Evolutionary conservation across 2,113 vertebrate genomes (phyloP).

Genomic region (Fregata magnificens): DNA sequence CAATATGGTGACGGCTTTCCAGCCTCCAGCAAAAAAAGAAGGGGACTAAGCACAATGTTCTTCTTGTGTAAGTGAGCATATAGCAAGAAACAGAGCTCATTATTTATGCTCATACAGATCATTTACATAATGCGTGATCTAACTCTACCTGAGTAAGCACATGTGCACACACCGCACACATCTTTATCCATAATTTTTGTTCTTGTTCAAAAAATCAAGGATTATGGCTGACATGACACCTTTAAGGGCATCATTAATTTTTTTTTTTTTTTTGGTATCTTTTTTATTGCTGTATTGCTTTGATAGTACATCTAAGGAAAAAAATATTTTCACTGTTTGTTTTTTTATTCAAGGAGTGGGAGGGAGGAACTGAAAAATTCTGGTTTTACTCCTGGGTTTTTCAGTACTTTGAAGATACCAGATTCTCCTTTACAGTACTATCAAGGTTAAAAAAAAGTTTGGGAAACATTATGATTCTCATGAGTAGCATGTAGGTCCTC

Average conservation of each 20-base stretch:
- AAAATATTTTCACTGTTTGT: neutral
- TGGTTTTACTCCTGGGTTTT: neutral
- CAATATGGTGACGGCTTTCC: neutral
- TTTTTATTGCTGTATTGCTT: neutral
- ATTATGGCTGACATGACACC: neutral
- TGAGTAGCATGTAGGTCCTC: neutral
- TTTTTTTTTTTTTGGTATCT: neutral
- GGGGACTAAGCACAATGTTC: neutral
- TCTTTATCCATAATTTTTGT: neutral
- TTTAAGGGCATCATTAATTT: neutral
- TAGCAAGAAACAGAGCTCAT: neutral
- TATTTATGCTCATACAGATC: neutral
- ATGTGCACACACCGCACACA: neutral
- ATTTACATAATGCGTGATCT: neutral
- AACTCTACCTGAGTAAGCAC: neutral
- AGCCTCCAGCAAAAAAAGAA: neutral
- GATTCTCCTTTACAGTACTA: neutral
- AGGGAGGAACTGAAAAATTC: neutral
- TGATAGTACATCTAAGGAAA: neutral
- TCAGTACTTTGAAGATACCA: neutral
- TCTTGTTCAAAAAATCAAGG: neutral
- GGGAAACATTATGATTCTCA: neutral
- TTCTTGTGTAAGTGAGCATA: neutral
- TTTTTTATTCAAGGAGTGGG: neutral
- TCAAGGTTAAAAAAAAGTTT: constrained; percentile 15